Base-by-base conservation (phyloP, 2,888 invertebrate genomes). In the Ophonus ardosiacus region DNA sequence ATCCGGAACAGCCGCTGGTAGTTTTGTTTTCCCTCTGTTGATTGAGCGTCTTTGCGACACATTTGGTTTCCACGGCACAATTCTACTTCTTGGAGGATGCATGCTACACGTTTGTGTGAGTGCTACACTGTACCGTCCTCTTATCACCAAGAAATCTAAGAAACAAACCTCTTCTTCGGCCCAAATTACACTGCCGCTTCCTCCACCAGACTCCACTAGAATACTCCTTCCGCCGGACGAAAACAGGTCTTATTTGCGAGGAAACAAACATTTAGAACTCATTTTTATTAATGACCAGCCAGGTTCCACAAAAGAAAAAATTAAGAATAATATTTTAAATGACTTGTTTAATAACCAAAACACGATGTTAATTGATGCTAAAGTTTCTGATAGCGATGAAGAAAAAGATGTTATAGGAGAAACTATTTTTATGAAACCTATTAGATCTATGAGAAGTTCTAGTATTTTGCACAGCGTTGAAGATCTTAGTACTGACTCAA, bases 1-100 rank as follows among this genome's bases (percentile, higher is more conserved):
- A 85, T 96, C 96, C 63, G 96, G 96, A 86, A 96, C 96, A 4
- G 96, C 96, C 0, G 94, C 96, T 0, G 96, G 96, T 0, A 96
- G 96, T 89, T 96, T 96, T 88, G 95, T 96, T 2, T 94, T 96
- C 85, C 96, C 96, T 0, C 94, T 96, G 89, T 90, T 96, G 71
- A 95, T 96, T 38, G 95, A 96, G 88, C 93, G 93, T 84, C 91
- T 96, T 31, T 94, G 96, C 0, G 94, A 94, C 81, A 93, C 93
- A 87, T 96, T 95, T 86, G 96, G 96, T 5, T 93, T 96, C 79
- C 95, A 95, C 88, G 96, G 96, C 1, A 95, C 96, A 8, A 93
- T 96, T 10, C 90, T 96, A 0, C 91, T 96, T 7, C 90, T 96
- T 38, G 93, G 94, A 0, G 95, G 94, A 0, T 95, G 96, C 13